A percentile compares a stretch with the other conserved stretches of the same genome.
These are phyloP conservation scores for Notodonta ziczac DNA, from an alignment of 2,888 invertebrate genomes.

Conservation along the genomic window DNA sequence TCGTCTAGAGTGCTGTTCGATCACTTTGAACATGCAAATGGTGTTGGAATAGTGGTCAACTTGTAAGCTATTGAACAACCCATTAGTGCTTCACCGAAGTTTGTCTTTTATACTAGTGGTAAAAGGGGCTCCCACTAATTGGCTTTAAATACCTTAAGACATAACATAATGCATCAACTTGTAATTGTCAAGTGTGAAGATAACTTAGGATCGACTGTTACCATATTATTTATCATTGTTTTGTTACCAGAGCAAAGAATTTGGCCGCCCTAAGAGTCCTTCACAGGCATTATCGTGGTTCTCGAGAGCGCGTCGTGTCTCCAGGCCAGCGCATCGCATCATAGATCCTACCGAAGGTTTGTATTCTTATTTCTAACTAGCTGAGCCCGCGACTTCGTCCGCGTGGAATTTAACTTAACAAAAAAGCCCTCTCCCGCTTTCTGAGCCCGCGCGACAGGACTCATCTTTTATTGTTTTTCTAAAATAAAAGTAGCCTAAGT, in stretches of 20 bases:
- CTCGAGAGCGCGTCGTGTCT: conserved; percentile 69
- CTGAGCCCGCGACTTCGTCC: too few relatives aligned
- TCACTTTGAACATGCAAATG: conserved; percentile 28
- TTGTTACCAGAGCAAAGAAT: conserved; percentile 61
- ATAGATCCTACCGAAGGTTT: conserved; percentile 75
- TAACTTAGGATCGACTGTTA: too few relatives aligned
- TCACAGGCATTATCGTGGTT: conserved; percentile 65
- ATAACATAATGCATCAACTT: too few relatives aligned
- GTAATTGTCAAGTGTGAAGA: too few relatives aligned
- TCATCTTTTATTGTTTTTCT: too few relatives aligned
- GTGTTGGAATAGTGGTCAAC: neutral
- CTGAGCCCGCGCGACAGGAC: too few relatives aligned
- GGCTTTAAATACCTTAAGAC: too few relatives aligned
- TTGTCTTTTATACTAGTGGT: neutral
- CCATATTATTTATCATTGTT: conserved; percentile 1
- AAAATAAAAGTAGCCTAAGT: too few relatives aligned
- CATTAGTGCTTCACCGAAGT: conserved; percentile 2
- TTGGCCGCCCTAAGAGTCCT: conserved; percentile 53
- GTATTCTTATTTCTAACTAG: neutral
- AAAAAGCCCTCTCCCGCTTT: too few relatives aligned
- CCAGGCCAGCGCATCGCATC: conserved; percentile 67
- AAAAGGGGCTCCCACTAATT: too few relatives aligned
- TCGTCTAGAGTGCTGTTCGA: conserved; percentile 8
- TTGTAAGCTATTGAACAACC: neutral
- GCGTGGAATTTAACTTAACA: too few relatives aligned